Conservation (phyloP, 2,888 invertebrate species). For the Phengaris alcon region DNA sequence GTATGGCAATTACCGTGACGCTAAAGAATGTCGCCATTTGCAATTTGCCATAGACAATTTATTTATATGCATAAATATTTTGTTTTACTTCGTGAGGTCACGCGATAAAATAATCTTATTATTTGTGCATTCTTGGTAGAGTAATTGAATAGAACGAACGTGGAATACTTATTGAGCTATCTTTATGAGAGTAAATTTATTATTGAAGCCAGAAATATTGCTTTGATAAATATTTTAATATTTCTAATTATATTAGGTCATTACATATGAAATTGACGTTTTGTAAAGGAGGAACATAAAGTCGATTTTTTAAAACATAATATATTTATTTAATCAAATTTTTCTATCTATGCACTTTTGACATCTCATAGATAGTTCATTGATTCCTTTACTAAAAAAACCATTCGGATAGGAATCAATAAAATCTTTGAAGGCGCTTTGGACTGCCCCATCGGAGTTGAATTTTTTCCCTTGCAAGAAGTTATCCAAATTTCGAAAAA, state of each 20-base stretch:
- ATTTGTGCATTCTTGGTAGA: constrained; percentile 1
- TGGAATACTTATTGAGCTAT: background rate
- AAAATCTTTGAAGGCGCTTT: too few species aligned
- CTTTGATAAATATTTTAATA: background rate
- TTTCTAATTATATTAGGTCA: background rate
- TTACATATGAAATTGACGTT: too few species aligned
- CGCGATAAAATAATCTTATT: constrained; percentile 17
- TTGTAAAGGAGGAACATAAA: too few species aligned
- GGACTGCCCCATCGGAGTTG: too few species aligned
- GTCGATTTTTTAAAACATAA: too few species aligned
- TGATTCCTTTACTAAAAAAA: too few species aligned
- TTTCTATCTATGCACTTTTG: too few species aligned
- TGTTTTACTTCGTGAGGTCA: constrained; percentile 20
- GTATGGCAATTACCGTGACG: constrained; percentile 8
- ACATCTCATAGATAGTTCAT: too few species aligned
- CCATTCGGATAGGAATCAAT: too few species aligned
- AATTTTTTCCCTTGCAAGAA: too few species aligned
- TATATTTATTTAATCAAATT: too few species aligned
- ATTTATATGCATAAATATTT: constrained; percentile 19
- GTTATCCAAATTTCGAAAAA: too few species aligned
- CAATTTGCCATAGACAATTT: constrained; percentile 17
- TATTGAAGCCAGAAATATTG: background rate
- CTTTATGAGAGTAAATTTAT: constrained; percentile 11
- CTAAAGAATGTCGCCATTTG: constrained; percentile 15
- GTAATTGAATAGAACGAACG: constrained; percentile 16